phyloP scores from a whole-genome alignment of 92 coral and sea anemone genomes.

The Parazoanthus atlanticus region DNA sequence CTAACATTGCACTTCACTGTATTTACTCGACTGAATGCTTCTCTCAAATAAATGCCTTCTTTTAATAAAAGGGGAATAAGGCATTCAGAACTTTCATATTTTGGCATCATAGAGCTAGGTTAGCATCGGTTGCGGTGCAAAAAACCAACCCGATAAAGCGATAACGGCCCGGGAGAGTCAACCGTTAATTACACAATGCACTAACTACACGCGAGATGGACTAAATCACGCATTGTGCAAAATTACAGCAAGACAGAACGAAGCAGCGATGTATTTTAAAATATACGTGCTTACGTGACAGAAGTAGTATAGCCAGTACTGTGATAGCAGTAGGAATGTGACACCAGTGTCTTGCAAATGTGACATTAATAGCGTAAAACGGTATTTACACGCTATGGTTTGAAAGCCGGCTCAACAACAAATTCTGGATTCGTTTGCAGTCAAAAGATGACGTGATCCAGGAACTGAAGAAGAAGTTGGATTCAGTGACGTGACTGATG shows the following conservation, averaged over 20 bases:
- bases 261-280: neutral
- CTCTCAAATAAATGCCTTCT: too few species aligned
- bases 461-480: slow-evolving; percentile 32
- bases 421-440: slow-evolving; percentile 16
- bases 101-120: neutral
- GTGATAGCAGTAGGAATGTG: neutral
- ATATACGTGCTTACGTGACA: neutral
- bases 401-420: neutral
- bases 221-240: neutral
- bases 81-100: neutral
- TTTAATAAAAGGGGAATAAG: neutral
- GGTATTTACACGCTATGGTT: neutral
- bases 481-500: slow-evolving; percentile 14
- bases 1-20: neutral
- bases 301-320: neutral
- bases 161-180: neutral
- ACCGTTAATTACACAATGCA: neutral
- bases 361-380: neutral
- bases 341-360: neutral
- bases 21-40: neutral
- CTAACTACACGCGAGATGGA: neutral
- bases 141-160: neutral
- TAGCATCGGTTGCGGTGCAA: neutral
- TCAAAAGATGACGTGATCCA: slow-evolving; percentile 41
- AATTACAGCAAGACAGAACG: neutral